These are phyloP conservation scores for Calidris pugnax DNA, from an alignment of 2,113 vertebrate species.

Conservation along the genomic window DNA sequence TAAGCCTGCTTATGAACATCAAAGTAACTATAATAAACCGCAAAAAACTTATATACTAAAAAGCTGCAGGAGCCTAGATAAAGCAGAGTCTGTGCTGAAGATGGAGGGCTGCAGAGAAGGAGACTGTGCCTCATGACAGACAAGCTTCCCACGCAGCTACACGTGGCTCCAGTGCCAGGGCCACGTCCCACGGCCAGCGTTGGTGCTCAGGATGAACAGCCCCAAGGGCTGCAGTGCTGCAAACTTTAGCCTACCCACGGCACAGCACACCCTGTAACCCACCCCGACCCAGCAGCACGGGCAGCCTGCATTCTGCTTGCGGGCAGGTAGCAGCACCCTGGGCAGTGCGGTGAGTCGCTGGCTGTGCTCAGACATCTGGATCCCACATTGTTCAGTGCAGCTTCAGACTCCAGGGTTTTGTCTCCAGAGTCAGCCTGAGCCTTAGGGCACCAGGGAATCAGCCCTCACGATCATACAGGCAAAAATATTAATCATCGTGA, in stretches of 20 bases:
- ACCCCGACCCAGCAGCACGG: not conserved
- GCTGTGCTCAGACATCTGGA: not conserved
- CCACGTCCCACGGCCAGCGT: rapidly evolving
- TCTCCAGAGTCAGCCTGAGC: not conserved
- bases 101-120: not conserved
- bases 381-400: rapidly evolving
- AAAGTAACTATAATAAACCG: not conserved
- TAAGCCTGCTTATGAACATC: not conserved
- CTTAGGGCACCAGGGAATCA: not conserved
- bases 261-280: not conserved
- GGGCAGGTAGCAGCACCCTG: not conserved
- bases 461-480: not conserved
- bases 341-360: not conserved
- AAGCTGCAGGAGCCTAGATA: rapidly evolving
- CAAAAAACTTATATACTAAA: not conserved
- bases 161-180: rapidly evolving
- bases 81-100: not conserved
- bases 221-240: not conserved
- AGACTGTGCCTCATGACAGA: not conserved
- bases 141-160: not conserved
- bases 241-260: not conserved
- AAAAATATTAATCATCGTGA: not conserved
- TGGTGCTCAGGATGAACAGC: not conserved
- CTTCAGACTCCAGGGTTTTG: not conserved
- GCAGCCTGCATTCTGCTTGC: not conserved